Base-by-base conservation (phyloP, 1,140 invertebrate species). In the Heliconius congener region DNA sequence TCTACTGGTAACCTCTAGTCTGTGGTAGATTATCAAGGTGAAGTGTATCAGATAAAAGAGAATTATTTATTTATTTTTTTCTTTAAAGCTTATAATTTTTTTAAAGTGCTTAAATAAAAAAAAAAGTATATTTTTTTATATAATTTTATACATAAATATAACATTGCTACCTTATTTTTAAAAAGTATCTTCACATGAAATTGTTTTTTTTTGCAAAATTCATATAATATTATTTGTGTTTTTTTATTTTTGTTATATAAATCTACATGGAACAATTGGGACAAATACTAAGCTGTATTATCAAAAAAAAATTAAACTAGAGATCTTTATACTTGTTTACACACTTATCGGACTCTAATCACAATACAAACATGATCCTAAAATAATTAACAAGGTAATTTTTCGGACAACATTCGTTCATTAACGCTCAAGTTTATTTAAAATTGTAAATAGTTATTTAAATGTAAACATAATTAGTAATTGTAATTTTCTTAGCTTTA, bases 1-100 rank as follows among this genome's bases (percentile, higher is more conserved):
- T 30, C 23, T 74, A 79, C 78, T 71, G 11, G 78, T 81, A 39
- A 71, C 52, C 55, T 70, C 73, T 50, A 37, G 77, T 70, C 42
- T 8, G 37, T 70, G 71, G 23, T 70, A 66, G 60, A 66, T 57
- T 80, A 57, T 76, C 73, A 74, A 74, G 73, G 73, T 66, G 60
- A 66, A 66, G 27, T 30, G 60, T 66, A 66, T 66, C 60, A 66
- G 60, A 66, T 66, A 66, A 66, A 66, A 30, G 23, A 66, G 16
- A 30, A 23, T 13, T 27, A 66, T 27, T 66, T 66, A 9, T 23
- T 23, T 57, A 23, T 57, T 23, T 57, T 57, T 23, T 57, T 57
- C 50, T 52, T 52, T 52, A 19, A 52, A 52, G 50, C 50, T 19
- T 19, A 52, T 52, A 19, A 52, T 52, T 52, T 0, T 8, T 52